A percentile compares a stretch with the other conserved stretches of the same genome.
phyloP scores from a whole-genome alignment of 2,797 vertebrate species.

The Sibirionetta formosa region DNA sequence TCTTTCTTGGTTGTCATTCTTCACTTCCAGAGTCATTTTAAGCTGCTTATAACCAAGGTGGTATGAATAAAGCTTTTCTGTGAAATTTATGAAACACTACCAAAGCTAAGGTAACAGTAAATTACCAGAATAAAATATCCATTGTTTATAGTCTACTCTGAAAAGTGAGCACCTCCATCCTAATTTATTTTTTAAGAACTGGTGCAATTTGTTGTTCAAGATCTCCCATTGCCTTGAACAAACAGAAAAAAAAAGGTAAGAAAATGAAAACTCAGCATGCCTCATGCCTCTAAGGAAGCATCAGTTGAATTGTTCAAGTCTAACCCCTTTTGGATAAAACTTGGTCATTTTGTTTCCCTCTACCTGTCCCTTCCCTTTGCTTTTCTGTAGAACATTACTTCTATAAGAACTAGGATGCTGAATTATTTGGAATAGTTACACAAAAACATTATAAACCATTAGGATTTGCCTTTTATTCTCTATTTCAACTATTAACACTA shows the following conservation, averaged over 20 bases:
- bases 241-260: background rate
- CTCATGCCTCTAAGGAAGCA: background rate
- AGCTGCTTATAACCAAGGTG: background rate
- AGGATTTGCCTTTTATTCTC: background rate
- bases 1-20: background rate
- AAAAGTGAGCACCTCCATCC: background rate
- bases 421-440: background rate
- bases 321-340: background rate
- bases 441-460: rapidly evolving
- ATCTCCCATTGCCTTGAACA: background rate
- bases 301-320: background rate
- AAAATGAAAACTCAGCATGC: background rate
- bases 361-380: background rate
- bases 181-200: background rate
- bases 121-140: background rate
- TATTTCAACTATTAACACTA: background rate
- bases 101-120: background rate
- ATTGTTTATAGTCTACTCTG: background rate
- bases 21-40: background rate
- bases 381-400: background rate
- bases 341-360: background rate
- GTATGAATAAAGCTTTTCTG: background rate
- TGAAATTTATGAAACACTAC: background rate
- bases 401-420: background rate
- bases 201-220: rapidly evolving